phyloP scores from a whole-genome alignment of 2,113 vertebrate genomes.

The Semicossyphus pulcher region DNA sequence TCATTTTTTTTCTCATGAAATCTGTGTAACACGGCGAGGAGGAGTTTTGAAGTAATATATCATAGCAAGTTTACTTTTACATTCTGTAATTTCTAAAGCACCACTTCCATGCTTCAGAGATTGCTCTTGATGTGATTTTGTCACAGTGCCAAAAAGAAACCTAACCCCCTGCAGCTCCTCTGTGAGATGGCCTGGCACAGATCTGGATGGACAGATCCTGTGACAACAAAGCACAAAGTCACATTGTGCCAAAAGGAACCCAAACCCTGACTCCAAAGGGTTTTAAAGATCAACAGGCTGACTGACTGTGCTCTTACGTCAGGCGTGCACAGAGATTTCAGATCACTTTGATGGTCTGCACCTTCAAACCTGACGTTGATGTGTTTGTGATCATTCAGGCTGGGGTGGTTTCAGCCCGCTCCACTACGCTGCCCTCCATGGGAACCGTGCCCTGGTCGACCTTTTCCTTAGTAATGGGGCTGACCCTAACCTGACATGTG shows the following conservation, averaged over 20 bases:
- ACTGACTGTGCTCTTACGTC: conserved; percentile 3
- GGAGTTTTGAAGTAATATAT: not conserved
- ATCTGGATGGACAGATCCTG: conserved; percentile 45
- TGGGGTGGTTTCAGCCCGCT: conserved; percentile 86
- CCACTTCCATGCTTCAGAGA: conserved; percentile 4
- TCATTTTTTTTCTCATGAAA: not conserved
- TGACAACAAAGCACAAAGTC: conserved; percentile 55
- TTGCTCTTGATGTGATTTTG: conserved; percentile 55
- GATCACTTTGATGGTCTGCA: conserved; percentile 16
- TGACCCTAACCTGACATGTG: conserved; percentile 82
- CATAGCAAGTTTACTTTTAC: not conserved
- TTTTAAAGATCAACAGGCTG: conserved; percentile 24
- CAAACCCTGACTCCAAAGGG: conserved; percentile 21
- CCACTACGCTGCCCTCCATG: conserved; percentile 83
- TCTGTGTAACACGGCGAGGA: no score
- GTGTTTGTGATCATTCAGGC: conserved; percentile 67
- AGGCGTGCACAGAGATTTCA: not conserved
- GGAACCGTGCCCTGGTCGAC: conserved; percentile 77
- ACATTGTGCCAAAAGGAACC: conserved; percentile 36
- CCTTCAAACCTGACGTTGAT: conserved; percentile 30
- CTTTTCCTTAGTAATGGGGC: conserved; percentile 82
- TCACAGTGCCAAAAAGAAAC: conserved; percentile 32
- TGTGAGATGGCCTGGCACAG: conserved; percentile 44
- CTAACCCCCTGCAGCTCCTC: conserved; percentile 10
- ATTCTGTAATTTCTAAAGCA: not conserved